Evolutionary conservation across 2,113 vertebrate genomes (phyloP).

Genomic region (Poeciliopsis prolifica): DNA sequence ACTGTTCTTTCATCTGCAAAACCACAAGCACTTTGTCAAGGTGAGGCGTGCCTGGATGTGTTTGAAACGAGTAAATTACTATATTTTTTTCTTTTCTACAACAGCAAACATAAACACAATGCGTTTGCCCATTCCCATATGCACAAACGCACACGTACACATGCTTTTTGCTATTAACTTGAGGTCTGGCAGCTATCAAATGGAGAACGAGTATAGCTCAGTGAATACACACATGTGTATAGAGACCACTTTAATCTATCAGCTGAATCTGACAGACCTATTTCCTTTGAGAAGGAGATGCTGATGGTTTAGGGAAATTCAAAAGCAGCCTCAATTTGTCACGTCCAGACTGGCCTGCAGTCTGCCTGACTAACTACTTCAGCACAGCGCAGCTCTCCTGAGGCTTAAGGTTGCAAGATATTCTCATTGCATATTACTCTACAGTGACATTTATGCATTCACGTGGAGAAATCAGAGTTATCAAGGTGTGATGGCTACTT

Average conservation of each 20-base stretch:
- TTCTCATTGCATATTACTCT: neutral
- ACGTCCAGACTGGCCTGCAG: constrained; percentile 20
- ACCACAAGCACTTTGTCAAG: constrained; percentile 30
- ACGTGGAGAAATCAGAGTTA: constrained; percentile 17
- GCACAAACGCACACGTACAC: neutral
- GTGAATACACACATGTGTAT: constrained; percentile 60
- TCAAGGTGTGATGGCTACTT: neutral
- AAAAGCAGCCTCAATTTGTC: constrained; percentile 62
- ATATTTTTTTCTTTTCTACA: neutral
- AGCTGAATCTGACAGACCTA: constrained; percentile 59
- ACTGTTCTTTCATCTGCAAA: constrained; percentile 32
- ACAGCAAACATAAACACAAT: constrained; percentile 8
- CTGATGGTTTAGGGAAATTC: constrained; percentile 59
- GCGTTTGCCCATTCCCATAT: neutral
- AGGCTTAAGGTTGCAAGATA: neutral
- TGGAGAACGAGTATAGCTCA: constrained; percentile 31
- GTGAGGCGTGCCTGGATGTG: constrained; percentile 22
- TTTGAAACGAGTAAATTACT: constrained; percentile 36
- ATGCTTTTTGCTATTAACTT: neutral
- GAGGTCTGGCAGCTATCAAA: constrained; percentile 40
- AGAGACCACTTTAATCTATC: constrained; percentile 62
- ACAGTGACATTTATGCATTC: neutral
- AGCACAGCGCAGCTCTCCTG: neutral
- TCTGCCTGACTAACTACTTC: constrained; percentile 23
- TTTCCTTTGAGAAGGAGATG: constrained; percentile 52